Percentiles rank a stretch among this genome's conserved stretches.
These are phyloP conservation scores for Xanthostigma xanthostigma DNA, from an alignment of 2,888 invertebrate species.

Conservation along the genomic window DNA sequence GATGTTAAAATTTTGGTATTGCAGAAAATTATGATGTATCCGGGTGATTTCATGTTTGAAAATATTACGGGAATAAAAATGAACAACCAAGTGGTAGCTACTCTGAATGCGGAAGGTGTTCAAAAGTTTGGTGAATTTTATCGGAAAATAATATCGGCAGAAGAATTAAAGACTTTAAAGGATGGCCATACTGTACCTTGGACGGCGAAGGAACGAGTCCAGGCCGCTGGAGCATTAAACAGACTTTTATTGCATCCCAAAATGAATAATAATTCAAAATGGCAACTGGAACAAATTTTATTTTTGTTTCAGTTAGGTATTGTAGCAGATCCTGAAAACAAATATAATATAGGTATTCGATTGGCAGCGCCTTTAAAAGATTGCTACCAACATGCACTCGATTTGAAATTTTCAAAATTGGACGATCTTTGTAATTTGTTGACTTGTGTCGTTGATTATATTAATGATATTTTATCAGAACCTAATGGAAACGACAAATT, in stretches of 20 bases:
- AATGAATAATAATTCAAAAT: conserved; percentile 37
- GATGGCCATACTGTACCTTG: conserved; percentile 35
- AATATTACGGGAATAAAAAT: conserved; percentile 52
- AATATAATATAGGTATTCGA: not conserved
- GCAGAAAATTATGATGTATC: conserved; percentile 47
- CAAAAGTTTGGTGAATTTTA: conserved; percentile 46
- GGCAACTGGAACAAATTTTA: conserved; percentile 49
- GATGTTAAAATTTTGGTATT: conserved; percentile 41
- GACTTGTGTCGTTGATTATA: conserved; percentile 38
- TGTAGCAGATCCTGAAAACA: conserved; percentile 32
- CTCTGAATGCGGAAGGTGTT: conserved; percentile 42
- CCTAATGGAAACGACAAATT: conserved; percentile 35
- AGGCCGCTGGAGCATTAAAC: conserved; percentile 42
- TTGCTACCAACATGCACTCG: conserved; percentile 53
- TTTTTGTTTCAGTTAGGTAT: conserved; percentile 48
- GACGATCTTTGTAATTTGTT: conserved; percentile 43
- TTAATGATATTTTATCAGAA: conserved; percentile 35
- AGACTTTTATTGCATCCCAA: conserved; percentile 27
- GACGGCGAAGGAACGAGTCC: conserved; percentile 52
- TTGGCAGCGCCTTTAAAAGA: conserved; percentile 44
- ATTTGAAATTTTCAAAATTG: conserved; percentile 49
- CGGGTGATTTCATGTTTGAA: conserved; percentile 59
- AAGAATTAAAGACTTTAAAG: conserved; percentile 34
- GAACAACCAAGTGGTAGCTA: conserved; percentile 45
- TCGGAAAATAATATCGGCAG: conserved; percentile 41